These are phyloP conservation scores for Rhingia campestris DNA, from an alignment of 2,888 invertebrate genomes.

Conservation along the genomic window DNA sequence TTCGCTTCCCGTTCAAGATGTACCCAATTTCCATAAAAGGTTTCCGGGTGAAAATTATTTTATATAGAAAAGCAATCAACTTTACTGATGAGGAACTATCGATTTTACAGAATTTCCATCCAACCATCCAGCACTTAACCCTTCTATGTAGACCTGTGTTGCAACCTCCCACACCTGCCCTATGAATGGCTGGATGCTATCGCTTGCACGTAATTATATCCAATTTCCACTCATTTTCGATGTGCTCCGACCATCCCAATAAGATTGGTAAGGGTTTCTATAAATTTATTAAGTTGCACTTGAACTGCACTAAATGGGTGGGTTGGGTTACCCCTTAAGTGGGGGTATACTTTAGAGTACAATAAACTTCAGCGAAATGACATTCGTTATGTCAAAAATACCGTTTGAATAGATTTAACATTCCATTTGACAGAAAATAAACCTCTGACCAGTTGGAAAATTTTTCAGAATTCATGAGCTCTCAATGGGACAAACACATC, in stretches of 20 bases:
- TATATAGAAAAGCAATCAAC: conserved; percentile 66
- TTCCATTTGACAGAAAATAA: conserved; percentile 8
- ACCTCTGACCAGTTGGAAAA: background rate
- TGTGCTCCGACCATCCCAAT: conserved; percentile 18
- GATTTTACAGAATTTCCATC: conserved; percentile 40
- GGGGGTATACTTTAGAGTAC: background rate
- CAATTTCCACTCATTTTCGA: conserved; percentile 55
- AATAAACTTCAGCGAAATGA: background rate
- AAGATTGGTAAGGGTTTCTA: conserved; percentile 5
- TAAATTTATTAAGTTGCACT: conserved; percentile 47
- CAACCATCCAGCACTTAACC: conserved; percentile 20
- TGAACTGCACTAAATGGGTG: conserved; percentile 19
- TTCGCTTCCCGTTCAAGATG: conserved; percentile 21
- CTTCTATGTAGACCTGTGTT: background rate
- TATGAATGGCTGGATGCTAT: conserved; percentile 6
- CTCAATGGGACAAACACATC: conserved; percentile 14
- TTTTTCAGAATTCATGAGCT: conserved; percentile 43
- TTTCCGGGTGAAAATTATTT: conserved; percentile 47
- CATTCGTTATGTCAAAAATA: background rate
- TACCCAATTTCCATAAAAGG: conserved; percentile 53
- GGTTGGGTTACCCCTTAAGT: background rate
- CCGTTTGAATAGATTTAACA: conserved; percentile 41
- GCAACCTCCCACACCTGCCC: background rate
- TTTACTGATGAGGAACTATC: conserved; percentile 48
- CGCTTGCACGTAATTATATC: conserved; percentile 55